These are phyloP conservation scores for Rambutsinella grinnellia DNA, from an alignment of 2,888 invertebrate species.

Conservation along the genomic window DNA sequence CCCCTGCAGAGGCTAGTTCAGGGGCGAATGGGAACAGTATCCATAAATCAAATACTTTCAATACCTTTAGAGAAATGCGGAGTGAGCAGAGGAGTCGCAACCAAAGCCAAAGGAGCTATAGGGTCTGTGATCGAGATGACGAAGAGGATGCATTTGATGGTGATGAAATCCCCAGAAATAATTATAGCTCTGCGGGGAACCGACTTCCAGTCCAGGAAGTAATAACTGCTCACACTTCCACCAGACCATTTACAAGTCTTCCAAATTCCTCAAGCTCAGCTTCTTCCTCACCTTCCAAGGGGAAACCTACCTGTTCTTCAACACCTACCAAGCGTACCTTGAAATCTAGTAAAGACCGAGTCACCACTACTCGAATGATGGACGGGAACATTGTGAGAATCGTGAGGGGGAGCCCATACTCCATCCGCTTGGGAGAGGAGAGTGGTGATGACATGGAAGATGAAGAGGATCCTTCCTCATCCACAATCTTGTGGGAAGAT, in stretches of 20 bases:
- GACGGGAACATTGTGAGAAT: slow-evolving; percentile 59
- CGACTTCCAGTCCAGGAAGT: slow-evolving; percentile 1
- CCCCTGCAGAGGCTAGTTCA: background rate
- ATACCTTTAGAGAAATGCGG: slow-evolving; percentile 53
- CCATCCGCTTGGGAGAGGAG: slow-evolving; percentile 31
- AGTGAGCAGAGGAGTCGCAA: background rate
- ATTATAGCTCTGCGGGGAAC: slow-evolving; percentile 10
- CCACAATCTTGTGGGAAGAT: slow-evolving; percentile 64
- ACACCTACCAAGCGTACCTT: background rate
- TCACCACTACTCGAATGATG: slow-evolving; percentile 40
- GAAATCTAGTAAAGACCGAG: slow-evolving; percentile 27
- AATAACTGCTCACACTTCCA: slow-evolving; percentile 13
- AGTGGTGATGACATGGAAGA: slow-evolving; percentile 40
- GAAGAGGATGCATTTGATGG: slow-evolving; percentile 1
- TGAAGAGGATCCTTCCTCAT: slow-evolving; percentile 54
- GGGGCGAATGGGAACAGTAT: slow-evolving; percentile 32
- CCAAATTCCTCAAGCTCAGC: slow-evolving; percentile 33
- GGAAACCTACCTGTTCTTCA: background rate
- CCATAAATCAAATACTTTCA: slow-evolving; percentile 65
- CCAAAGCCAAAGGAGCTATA: background rate
- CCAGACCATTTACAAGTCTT: slow-evolving; percentile 33
- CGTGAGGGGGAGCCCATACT: slow-evolving; percentile 59
- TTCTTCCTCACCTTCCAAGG: slow-evolving; percentile 28
- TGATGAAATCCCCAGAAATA: slow-evolving; percentile 6
- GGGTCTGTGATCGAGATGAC: slow-evolving; percentile 27